phyloP scores from a whole-genome alignment of 2,888 invertebrate genomes.

The Drosophila infuscata region DNA sequence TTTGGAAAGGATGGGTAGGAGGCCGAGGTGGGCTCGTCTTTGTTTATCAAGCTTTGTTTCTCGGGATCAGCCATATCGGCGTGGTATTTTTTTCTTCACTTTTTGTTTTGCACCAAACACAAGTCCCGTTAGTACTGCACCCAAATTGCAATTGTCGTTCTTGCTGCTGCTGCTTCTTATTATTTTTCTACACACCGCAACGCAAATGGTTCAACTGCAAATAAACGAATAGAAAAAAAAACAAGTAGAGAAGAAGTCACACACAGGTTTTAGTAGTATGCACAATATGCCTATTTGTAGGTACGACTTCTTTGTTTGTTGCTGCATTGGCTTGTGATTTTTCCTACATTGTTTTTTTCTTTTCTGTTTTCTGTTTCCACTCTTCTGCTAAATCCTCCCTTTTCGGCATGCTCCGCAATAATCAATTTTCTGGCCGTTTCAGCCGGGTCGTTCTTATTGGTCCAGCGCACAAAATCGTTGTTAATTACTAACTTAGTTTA shows the following conservation, averaged over 20 bases:
- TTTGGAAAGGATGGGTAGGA: constrained; percentile 75
- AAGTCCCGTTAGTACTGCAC: constrained; percentile 55
- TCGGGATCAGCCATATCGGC: constrained; percentile 83
- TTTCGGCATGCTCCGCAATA: constrained; percentile 80
- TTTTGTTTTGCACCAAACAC: constrained; percentile 30
- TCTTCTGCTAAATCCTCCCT: constrained; percentile 71
- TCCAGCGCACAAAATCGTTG: constrained; percentile 17
- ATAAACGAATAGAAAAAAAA: constrained; percentile 20
- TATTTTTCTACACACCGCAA: constrained; percentile 49
- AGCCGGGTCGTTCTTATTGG: constrained; percentile 11
- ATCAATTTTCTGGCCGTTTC: constrained; percentile 60
- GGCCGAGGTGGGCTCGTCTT: constrained; percentile 67
- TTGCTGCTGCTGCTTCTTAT: constrained; percentile 34
- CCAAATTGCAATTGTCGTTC: constrained; percentile 51
- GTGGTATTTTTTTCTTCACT: constrained; percentile 7
- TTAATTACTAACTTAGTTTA: constrained; percentile 20
- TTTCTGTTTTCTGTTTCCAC: constrained; percentile 28
- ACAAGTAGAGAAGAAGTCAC: constrained; percentile 8
- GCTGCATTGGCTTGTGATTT: constrained; percentile 50
- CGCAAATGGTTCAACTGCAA: constrained; percentile 71
- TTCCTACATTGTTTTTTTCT: constrained; percentile 50
- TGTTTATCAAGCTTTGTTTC: constrained; percentile 82
- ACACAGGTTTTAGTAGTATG: constrained; percentile 30
- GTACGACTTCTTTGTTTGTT: constrained; percentile 65
- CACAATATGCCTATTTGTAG: constrained; percentile 36